Evolutionary conservation across 2,888 invertebrate species (phyloP).

Genomic region (Cerastoderma edule): DNA sequence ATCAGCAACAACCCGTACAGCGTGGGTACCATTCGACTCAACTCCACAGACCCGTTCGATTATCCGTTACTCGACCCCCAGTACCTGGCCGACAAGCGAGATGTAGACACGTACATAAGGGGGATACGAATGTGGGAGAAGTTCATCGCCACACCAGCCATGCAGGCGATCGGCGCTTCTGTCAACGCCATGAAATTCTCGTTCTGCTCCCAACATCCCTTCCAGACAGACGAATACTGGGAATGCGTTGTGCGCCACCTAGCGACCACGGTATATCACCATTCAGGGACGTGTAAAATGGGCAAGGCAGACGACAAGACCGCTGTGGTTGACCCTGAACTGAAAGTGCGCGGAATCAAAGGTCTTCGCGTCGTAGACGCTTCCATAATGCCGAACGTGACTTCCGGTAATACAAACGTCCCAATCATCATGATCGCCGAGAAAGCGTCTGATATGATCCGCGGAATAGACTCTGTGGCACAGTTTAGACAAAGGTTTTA

Average conservation of each 20-base stretch:
- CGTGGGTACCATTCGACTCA: constrained; percentile 90
- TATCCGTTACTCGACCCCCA: too few species aligned
- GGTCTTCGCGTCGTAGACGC: constrained; percentile 49
- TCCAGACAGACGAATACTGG: constrained; percentile 62
- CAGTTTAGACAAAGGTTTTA: constrained; percentile 27
- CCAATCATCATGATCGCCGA: constrained; percentile 53
- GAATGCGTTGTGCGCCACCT: constrained; percentile 49
- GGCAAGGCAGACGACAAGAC: constrained; percentile 84
- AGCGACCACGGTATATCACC: constrained; percentile 85
- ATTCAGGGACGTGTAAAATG: constrained; percentile 90
- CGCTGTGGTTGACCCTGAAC: constrained; percentile 88
- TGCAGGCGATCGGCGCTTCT: constrained; percentile 50
- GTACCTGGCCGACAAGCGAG: too few species aligned
- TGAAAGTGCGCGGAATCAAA: constrained; percentile 54
- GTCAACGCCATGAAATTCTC: constrained; percentile 40
- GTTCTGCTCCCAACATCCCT: constrained; percentile 43
- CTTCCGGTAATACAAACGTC: constrained; percentile 57
- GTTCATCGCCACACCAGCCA: constrained; percentile 41
- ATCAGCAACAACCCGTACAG: constrained; percentile 86
- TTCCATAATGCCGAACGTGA: constrained; percentile 53
- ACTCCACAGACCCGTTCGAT: constrained; percentile 90
- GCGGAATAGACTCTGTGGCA: constrained; percentile 33
- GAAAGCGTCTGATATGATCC: constrained; percentile 49
- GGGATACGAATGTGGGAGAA: constrained; percentile 48
- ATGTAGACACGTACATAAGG: constrained; percentile 80